phyloP scores from a whole-genome alignment of 1,140 invertebrate genomes.

The Drosophila prosaltans region DNA sequence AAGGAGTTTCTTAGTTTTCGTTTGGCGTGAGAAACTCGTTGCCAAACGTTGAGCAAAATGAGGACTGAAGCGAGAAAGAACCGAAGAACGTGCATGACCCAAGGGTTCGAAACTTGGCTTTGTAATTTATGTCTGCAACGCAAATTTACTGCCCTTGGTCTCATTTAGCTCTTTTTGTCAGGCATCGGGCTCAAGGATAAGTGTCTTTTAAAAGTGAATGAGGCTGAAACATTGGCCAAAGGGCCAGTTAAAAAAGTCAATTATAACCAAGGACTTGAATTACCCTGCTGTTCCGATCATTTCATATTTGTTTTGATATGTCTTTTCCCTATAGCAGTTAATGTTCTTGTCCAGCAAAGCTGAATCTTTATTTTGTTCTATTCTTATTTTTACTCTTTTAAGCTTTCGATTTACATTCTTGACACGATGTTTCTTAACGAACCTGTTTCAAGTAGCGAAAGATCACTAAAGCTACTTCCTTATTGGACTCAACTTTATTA shows the following conservation, averaged over 20 bases:
- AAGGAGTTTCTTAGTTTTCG: slow-evolving; percentile 36
- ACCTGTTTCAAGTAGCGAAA: too few species aligned
- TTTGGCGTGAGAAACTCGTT: slow-evolving; percentile 54
- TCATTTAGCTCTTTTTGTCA: slow-evolving; percentile 28
- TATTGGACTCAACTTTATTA: too few species aligned
- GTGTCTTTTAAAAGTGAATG: slow-evolving; percentile 63
- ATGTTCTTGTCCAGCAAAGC: too few species aligned
- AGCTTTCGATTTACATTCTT: too few species aligned
- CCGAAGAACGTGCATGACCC: slow-evolving; percentile 72
- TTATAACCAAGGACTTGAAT: neutral
- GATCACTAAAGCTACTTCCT: too few species aligned
- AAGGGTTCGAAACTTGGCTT: slow-evolving; percentile 63
- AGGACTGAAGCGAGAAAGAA: slow-evolving; percentile 46
- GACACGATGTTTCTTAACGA: too few species aligned
- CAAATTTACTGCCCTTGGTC: slow-evolving; percentile 51
- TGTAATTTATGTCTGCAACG: slow-evolving; percentile 68
- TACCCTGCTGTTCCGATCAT: too few species aligned
- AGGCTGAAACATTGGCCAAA: slow-evolving; percentile 42
- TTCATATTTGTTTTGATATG: too few species aligned
- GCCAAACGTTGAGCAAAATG: slow-evolving; percentile 1
- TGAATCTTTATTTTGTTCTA: too few species aligned
- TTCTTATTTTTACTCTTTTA: too few species aligned
- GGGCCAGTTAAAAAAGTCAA: slow-evolving; percentile 16
- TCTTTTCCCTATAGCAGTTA: too few species aligned
- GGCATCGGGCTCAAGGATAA: slow-evolving; percentile 64